Evolutionary conservation across 2,113 vertebrate genomes (phyloP), one percentile per base, ranked within the genome.

Genomic region (Tauraco erythrolophus): DNA sequence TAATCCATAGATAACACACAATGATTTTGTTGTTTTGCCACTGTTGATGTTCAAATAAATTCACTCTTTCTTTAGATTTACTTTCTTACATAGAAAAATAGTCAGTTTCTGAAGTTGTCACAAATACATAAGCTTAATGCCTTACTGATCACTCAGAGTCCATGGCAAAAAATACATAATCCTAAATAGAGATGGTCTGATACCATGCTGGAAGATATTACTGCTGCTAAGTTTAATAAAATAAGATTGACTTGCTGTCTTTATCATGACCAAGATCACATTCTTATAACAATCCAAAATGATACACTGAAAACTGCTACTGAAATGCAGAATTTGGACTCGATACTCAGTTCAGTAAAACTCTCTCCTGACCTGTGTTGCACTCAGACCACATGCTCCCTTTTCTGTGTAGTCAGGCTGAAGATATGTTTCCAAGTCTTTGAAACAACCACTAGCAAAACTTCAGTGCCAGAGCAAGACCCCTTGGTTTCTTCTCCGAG

Each of bases 201-300:
- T 98, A 98, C 12, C 22, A 58, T 71, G 50, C 75, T 92, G 48
- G 91, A 75, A 96, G 68, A 96, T 98, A 98, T 96, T 97, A 92
- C 89, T 95, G 37, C 62, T 96, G 78, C 94, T 96, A 92, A 84
- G 25, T 97, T 98, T 98, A 98, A 98, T 98, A 98, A 98, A 98
- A 96, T 94, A 72, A 97, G 95, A 98, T 97, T 97, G 97, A 93
- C 97, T 96, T 91, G 45, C 90, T 94, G 81, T 91, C 92, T 93
- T 97, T 98, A 98, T 98, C 97, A 74, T 48, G 57, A 71, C 58
- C 76, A 92, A 72, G 74, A 98, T 98, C 97, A 84, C 48, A 89
- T 86, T 97, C 94, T 92, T 97, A 80, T 93, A 97, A 97, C 71
- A 96, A 97, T 94, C 64, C 74, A 94, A 88, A 97, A 92, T 96